These are phyloP conservation scores for Tupiocoris notatus DNA, from an alignment of 2,888 invertebrate species.

Conservation along the genomic window DNA sequence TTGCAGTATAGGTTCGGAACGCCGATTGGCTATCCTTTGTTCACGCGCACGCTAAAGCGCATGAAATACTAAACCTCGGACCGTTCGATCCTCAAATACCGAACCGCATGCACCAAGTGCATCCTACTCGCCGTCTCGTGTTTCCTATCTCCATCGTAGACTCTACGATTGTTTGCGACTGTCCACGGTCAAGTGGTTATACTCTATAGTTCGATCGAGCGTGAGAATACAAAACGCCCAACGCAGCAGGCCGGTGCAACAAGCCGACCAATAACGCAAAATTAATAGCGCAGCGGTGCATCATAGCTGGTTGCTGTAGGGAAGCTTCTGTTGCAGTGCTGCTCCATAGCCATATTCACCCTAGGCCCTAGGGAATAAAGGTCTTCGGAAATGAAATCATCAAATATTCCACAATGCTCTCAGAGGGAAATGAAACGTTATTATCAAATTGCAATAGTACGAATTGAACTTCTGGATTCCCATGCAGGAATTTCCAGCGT, in stretches of 20 bases:
- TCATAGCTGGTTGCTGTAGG: neutral
- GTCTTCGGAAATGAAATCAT: no score
- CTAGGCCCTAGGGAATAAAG: no score
- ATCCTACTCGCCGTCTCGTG: neutral
- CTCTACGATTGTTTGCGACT: neutral
- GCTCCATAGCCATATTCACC: no score
- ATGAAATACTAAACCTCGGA: neutral
- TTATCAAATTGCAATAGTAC: no score
- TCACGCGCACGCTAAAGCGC: neutral
- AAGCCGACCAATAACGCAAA: neutral
- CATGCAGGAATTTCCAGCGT: no score
- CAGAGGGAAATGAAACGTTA: no score
- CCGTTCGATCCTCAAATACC: neutral
- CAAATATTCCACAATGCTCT: no score
- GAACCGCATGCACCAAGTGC: neutral
- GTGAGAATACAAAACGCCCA: neutral
- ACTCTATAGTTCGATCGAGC: neutral
- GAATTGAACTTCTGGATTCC: no score
- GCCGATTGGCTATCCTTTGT: neutral
- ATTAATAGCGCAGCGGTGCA: neutral
- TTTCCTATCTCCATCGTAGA: neutral
- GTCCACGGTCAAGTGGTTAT: neutral
- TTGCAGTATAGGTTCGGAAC: neutral
- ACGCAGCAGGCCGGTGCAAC: neutral
- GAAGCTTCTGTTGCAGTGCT: neutral